Base-by-base conservation (phyloP, 1,140 invertebrate genomes). In the Aphis gossypii region DNA sequence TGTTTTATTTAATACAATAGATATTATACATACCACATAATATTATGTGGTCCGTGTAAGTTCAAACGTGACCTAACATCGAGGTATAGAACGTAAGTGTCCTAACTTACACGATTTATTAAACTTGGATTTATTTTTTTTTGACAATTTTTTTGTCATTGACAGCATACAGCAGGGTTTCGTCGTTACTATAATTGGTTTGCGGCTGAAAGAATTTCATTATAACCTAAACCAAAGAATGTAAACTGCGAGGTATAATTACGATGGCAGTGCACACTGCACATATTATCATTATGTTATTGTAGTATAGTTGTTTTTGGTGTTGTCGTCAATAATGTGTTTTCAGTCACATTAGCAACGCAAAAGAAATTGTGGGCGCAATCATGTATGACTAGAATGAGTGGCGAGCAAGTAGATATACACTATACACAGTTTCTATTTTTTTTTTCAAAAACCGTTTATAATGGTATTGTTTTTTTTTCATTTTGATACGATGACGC, bases 211-310 rank as follows among this genome's bases (percentile, higher is more conserved):
- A 41, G 54, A 90, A 90, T 60, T 90, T 90, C 20, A 90, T 60
- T 90, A 90, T 8, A 18, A 4, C 23, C 38, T 30, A 41, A 92
- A n/a, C 30, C 90, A 46, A 82, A 92, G 25, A 76, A 82, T 48
- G 90, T 11, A 82, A 30, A 20, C 23, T 86, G 35, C 56, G 44
- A 44, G 54, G 90, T 46, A 91, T 91, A 92, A 92, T 92, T 92
- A 92, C 44, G 68, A 30, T 23, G 68, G 41, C 25, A 14, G 38
- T 60, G 44, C 90, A 92, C 14, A 5, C 25, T 60, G 44, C 90
- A 92, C 68, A 38, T 82, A 68, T 44, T 86, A 86, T 86, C 46
- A 86, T 86, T 51, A 51, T 51, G 14, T 51, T 51, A 23, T 46
- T 86, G 84, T 87, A 38, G 86, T 35, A 20, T 88, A 20, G 30